Evolutionary conservation across 2,113 vertebrate genomes (phyloP).

Genomic region (Herpailurus yagouaroundi): DNA sequence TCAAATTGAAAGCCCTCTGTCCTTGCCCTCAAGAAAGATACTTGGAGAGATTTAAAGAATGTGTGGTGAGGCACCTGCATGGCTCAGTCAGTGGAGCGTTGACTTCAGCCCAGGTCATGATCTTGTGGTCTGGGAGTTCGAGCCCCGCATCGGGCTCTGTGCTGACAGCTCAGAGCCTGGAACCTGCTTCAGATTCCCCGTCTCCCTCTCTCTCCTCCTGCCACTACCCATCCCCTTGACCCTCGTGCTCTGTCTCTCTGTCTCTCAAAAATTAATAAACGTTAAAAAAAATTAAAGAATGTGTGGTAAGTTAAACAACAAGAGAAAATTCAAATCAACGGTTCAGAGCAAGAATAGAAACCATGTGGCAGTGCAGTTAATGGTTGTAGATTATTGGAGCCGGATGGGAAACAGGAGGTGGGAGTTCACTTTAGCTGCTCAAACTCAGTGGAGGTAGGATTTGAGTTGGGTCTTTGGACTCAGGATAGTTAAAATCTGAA

Average conservation of each 20-base stretch:
- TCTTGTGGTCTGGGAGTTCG: accelerated
- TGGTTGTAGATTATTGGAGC: neutral
- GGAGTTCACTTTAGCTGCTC: neutral
- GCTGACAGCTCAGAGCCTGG: too few relatives aligned
- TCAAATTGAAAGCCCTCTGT: neutral
- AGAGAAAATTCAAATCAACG: neutral
- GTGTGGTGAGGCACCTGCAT: too few relatives aligned
- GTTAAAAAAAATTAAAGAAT: neutral
- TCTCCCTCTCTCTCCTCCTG: too few relatives aligned
- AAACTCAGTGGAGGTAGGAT: neutral
- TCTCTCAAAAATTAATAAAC: too few relatives aligned
- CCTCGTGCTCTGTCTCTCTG: too few relatives aligned
- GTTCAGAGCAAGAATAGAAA: neutral
- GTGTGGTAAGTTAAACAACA: neutral
- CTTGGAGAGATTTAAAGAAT: neutral
- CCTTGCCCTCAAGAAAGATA: neutral
- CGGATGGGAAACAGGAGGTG: neutral
- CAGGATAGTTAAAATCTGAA: neutral
- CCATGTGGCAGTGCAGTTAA: accelerated
- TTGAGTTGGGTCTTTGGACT: neutral
- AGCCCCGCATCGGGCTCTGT: too few relatives aligned
- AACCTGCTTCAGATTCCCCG: too few relatives aligned
- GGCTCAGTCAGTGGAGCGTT: too few relatives aligned
- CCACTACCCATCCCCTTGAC: too few relatives aligned
- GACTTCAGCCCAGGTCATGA: too few relatives aligned